Conservation (phyloP, 2,113 vertebrate genomes). For the Microcebus griseorufus region DNA sequence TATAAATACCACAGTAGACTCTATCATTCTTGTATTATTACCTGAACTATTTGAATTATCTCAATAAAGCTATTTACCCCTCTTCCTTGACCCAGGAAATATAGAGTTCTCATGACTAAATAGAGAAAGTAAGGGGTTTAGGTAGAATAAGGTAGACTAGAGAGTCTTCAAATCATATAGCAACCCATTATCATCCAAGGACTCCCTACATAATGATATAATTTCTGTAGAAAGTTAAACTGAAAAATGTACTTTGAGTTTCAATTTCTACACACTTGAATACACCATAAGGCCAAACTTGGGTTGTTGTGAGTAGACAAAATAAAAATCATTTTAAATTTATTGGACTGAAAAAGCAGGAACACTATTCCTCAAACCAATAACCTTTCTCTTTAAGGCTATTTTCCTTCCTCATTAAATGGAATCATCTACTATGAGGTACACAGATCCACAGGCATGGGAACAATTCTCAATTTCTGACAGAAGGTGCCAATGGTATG, state of each 20-base stretch:
- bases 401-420: neutral
- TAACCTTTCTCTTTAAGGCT: neutral
- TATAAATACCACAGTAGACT: neutral
- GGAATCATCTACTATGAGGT: neutral
- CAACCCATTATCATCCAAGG: neutral
- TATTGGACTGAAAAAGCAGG: neutral
- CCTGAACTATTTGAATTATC: neutral
- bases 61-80: neutral
- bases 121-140: neutral
- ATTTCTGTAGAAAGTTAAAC: neutral
- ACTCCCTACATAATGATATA: neutral
- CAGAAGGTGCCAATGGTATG: neutral
- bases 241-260: neutral
- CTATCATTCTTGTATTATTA: neutral
- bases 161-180: neutral
- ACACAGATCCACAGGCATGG: neutral
- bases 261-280: neutral
- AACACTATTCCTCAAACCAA: neutral
- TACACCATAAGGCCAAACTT: neutral
- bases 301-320: neutral
- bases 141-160: neutral
- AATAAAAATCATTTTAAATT: slow-evolving; percentile 2
- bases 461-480: neutral
- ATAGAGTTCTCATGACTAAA: neutral
- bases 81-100: neutral